Evolutionary conservation across 2,113 vertebrate genomes (phyloP).

Genomic region (Sula dactylatra): DNA sequence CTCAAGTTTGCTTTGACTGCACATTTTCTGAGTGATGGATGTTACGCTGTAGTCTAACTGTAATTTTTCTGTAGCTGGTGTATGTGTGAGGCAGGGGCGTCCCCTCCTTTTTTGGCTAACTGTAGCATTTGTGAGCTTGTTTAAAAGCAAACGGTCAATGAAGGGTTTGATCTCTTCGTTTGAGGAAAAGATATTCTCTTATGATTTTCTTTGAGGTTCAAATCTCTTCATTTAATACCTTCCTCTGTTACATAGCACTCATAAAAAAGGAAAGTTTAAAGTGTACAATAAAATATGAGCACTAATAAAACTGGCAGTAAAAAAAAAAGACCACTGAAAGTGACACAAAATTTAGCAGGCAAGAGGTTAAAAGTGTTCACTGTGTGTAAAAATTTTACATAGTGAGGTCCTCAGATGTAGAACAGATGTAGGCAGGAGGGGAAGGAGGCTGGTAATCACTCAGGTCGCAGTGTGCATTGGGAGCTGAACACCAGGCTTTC

Average conservation of each 20-base stretch:
- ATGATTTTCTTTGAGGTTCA: constrained; percentile 66
- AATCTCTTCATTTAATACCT: constrained; percentile 72
- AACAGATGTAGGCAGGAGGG: constrained; percentile 82
- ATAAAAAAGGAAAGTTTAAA: constrained; percentile 73
- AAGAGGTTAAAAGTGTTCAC: constrained; percentile 83
- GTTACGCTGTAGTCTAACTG: neutral
- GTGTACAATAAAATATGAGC: constrained; percentile 75
- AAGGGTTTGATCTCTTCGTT: constrained; percentile 38
- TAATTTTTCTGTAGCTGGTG: neutral
- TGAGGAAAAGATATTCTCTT: constrained; percentile 48
- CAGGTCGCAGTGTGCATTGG: constrained; percentile 72
- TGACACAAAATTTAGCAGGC: constrained; percentile 78
- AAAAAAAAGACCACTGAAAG: constrained; percentile 67
- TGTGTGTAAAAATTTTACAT: constrained; percentile 80
- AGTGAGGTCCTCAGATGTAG: constrained; percentile 81
- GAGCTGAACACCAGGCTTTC: constrained; percentile 74
- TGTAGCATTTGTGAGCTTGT: neutral
- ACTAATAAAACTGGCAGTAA: constrained; percentile 75
- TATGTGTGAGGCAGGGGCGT: neutral
- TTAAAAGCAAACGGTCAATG: constrained; percentile 11
- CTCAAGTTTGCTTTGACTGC: constrained; percentile 44
- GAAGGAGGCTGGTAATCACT: constrained; percentile 73
- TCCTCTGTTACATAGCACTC: constrained; percentile 64
- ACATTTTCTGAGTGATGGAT: constrained; percentile 14
- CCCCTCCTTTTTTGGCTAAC: neutral